Evolutionary conservation across 2,888 invertebrate genomes (phyloP).

Genomic region (Lamellibrachia satsuma): DNA sequence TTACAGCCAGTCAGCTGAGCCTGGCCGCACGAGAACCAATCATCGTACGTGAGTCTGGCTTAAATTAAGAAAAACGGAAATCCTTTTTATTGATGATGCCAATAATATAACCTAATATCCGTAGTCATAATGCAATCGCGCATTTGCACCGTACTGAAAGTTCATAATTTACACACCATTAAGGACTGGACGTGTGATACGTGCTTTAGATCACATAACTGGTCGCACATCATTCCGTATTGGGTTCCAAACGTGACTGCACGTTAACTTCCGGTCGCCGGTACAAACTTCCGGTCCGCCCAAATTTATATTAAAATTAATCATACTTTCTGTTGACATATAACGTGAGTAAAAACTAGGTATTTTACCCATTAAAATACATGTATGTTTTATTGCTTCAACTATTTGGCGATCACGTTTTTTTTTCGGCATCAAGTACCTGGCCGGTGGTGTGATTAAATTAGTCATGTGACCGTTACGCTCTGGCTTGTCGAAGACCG

Average conservation of each 20-base stretch:
- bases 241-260: not conserved
- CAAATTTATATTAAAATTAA: not conserved
- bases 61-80: not conserved
- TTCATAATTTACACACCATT: not conserved
- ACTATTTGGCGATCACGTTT: not conserved
- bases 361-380: not conserved
- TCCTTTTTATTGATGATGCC: not conserved
- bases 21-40: too few species aligned
- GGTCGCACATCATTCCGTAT: not conserved
- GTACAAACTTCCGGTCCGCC: not conserved
- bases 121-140: not conserved
- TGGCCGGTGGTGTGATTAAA: slow-evolving; percentile 10
- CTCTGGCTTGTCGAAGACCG: not conserved
- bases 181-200: not conserved
- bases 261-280: slow-evolving; percentile 5
- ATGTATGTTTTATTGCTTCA: not conserved
- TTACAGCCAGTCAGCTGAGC: too few species aligned
- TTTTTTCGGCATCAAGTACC: not conserved
- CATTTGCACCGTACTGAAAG: not conserved
- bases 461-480: slow-evolving; percentile 3
- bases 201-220: not conserved
- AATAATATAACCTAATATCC: not conserved
- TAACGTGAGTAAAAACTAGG: not conserved
- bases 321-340: not conserved
- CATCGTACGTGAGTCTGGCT: not conserved